Conservation (phyloP, 2,113 vertebrate genomes). For the Hystrix brachyura region DNA sequence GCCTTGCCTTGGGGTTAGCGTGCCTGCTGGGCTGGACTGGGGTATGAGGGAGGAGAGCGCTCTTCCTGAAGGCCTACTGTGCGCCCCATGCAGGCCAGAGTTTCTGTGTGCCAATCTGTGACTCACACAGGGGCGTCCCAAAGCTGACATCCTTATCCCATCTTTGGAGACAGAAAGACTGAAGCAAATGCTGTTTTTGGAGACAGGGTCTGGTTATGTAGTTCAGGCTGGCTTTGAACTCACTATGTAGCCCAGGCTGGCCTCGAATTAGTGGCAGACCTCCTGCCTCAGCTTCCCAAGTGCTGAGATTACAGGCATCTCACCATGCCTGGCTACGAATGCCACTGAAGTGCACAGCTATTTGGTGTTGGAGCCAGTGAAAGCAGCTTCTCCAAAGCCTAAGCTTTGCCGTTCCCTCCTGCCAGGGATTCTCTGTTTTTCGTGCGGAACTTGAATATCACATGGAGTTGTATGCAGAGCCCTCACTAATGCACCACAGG, state of each 20-base stretch:
- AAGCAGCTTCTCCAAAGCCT: neutral
- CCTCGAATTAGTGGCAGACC: neutral
- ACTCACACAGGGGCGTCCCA: neutral
- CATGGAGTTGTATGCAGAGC: neutral
- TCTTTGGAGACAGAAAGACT: neutral
- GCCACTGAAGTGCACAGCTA: neutral
- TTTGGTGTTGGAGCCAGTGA: neutral
- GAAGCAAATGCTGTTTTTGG: neutral
- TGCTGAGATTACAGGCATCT: neutral
- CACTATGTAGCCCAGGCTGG: neutral
- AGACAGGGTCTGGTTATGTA: neutral
- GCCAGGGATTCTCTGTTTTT: neutral
- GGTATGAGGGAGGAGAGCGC: neutral
- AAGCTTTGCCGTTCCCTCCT: neutral
- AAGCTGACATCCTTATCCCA: neutral
- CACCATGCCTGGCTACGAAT: neutral
- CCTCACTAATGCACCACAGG: neutral
- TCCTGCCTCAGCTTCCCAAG: neutral
- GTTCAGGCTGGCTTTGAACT: neutral
- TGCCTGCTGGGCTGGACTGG: neutral
- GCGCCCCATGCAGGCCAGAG: neutral
- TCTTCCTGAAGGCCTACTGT: neutral
- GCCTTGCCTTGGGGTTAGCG: neutral
- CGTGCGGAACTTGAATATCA: neutral
- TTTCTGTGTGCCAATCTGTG: neutral